These are phyloP conservation scores for Pelvicachromis taeniatus DNA, from an alignment of 2,113 vertebrate genomes.

Conservation along the genomic window DNA sequence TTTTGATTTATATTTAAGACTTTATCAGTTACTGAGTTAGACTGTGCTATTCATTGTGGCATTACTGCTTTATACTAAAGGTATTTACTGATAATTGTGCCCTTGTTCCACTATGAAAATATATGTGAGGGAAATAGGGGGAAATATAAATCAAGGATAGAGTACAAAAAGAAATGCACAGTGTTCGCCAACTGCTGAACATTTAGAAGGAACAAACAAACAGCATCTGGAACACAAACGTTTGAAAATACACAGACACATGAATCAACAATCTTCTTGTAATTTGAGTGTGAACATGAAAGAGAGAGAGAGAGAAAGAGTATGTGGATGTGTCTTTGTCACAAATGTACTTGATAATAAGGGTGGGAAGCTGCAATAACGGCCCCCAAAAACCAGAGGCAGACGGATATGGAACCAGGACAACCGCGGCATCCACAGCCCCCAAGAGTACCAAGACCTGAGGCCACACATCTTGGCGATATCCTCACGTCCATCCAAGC, in stretches of 20 bases:
- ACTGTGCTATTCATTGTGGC: background rate
- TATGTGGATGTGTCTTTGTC: background rate
- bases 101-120: background rate
- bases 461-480: background rate
- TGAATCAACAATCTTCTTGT: background rate
- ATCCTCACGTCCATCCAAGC: background rate
- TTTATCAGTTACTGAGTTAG: background rate
- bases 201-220: background rate
- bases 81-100: background rate
- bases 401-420: background rate
- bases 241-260: background rate
- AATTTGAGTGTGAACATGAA: too few species aligned
- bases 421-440: background rate
- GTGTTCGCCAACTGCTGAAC: background rate
- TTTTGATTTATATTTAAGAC: background rate
- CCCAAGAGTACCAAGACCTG: background rate
- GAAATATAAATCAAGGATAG: background rate
- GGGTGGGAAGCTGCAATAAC: background rate
- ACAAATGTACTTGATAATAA: background rate
- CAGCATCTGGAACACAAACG: background rate
- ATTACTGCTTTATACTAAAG: background rate
- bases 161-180: background rate
- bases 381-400: background rate
- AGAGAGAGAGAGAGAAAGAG: background rate
- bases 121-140: background rate